Evolutionary conservation across 2,113 vertebrate genomes (phyloP), one percentile per base, ranked within the genome.

Genomic region (Pygoscelis antarcticus): DNA sequence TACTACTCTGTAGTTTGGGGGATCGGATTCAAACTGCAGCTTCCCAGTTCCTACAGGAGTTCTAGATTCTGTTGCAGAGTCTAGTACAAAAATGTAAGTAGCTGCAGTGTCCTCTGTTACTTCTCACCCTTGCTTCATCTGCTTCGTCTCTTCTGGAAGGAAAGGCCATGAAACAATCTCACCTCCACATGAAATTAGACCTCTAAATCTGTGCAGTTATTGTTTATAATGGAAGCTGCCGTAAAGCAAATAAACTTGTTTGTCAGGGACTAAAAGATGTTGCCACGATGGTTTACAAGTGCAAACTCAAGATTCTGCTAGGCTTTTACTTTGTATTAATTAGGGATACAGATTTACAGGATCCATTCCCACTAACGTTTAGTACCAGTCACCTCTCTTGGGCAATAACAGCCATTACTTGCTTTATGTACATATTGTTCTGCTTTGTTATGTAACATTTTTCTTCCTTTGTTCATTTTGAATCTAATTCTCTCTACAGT

Each of bases 251-350:
- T 30, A 54, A 65, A 20, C 27, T 18, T 36, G 44, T 81, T 84
- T 91, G 22, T 81, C 61, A 68, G n/a, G n/a, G 19, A 18, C 11
- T 57, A 54, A 69, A 89, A 84, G 52, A 29, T 47, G 7, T 11
- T 90, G 26, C 36, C 40, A 22, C 4, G 1, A 32, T 52, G 55
- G 44, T 88, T 94, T 96, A 85, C 19, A 89, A 70, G 22, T 44
- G 12, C 0, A 3, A 58, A 69, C 13, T 71, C 40, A 54, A 11
- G 32, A 42, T 71, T 89, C 38, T 90, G 36, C 46, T 68, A 51
- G 69, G 34, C 17, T 91, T 92, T 95, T 71, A n/a, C 34, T 81
- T 80, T 82, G 22, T 51, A 52, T 88, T 96, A 88, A 82, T 91
- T 78, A 82, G 20, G 26, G 17, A 64, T 58, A 79, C 32, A 62